Conservation (phyloP, 2,113 vertebrate species). For the Sitta europaea region DNA sequence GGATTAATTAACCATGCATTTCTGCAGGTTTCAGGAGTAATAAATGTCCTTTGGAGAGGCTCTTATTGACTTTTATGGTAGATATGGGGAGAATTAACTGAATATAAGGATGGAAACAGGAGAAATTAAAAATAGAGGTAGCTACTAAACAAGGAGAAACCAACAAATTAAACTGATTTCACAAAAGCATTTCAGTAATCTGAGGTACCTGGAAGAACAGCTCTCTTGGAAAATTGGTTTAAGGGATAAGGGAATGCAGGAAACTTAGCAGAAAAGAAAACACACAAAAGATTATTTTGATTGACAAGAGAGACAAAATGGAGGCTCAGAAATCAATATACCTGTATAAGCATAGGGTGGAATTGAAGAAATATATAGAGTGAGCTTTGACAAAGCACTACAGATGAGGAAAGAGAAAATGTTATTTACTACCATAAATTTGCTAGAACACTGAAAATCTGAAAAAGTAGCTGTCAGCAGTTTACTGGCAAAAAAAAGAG, state of each 20-base stretch:
- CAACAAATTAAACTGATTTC: background rate
- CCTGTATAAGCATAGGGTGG: background rate
- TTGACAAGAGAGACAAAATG: background rate
- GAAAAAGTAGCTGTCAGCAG: background rate
- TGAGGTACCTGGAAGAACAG: background rate
- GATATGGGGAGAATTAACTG: background rate
- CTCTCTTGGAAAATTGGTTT: background rate
- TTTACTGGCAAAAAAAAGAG: background rate
- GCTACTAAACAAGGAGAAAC: background rate
- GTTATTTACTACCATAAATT: background rate
- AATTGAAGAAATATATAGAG: background rate
- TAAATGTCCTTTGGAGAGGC: background rate
- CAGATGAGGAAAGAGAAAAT: background rate
- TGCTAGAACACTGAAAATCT: background rate
- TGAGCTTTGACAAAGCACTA: background rate
- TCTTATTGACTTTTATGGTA: background rate
- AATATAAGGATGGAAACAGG: background rate
- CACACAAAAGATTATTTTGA: background rate
- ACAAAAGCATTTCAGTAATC: background rate
- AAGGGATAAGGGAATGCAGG: background rate
- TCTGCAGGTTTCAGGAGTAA: background rate
- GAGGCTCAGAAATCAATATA: background rate
- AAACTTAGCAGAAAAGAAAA: background rate
- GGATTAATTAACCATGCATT: background rate
- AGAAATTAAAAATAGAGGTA: background rate